Evolutionary conservation across 1,140 invertebrate genomes (phyloP).

Genomic region (Formica selysi): DNA sequence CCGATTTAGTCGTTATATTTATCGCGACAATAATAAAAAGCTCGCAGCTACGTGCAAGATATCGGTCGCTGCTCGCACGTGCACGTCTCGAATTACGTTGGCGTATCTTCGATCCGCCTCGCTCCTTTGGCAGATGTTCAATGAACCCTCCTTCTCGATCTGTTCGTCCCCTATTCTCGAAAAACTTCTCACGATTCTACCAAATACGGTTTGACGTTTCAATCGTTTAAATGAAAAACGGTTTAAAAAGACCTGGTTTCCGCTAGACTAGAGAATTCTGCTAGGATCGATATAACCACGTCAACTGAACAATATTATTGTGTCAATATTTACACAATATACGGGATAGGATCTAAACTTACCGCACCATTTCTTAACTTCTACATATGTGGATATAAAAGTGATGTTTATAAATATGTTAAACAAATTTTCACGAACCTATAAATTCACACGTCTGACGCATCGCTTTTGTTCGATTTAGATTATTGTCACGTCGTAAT

Average conservation of each 20-base stretch:
- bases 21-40: conserved; percentile 49
- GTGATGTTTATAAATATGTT: not conserved
- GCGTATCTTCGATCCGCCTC: conserved; percentile 32
- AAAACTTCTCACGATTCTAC: not conserved
- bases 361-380: not conserved
- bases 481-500: not conserved
- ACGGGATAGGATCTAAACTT: not conserved
- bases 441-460: not conserved
- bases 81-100: conserved; percentile 19
- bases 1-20: conserved; percentile 56
- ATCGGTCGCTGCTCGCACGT: not conserved
- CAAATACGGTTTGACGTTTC: conserved; percentile 22
- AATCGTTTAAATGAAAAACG: not conserved
- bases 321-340: not conserved
- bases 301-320: not conserved
- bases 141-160: not conserved
- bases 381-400: not conserved
- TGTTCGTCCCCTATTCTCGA: not conserved
- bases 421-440: not conserved
- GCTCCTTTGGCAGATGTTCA: conserved; percentile 39
- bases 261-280: not conserved
- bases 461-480: not conserved
- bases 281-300: not conserved
- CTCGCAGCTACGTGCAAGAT: not conserved
- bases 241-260: not conserved